These are phyloP conservation scores for Tetragonula carbonaria DNA, from an alignment of 2,888 invertebrate species.

Conservation along the genomic window DNA sequence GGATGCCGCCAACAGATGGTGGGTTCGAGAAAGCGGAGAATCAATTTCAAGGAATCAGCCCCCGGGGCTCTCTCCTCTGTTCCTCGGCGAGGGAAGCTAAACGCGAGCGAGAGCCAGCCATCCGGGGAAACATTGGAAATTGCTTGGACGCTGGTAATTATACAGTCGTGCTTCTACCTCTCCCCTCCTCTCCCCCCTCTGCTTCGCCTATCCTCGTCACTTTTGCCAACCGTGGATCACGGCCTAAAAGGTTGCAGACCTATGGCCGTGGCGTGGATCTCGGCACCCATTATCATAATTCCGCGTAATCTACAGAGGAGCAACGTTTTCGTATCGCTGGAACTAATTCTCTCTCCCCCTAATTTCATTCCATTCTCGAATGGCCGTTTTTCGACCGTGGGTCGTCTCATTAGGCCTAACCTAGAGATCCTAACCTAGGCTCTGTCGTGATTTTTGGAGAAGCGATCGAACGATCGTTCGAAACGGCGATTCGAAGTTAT, in stretches of 20 bases:
- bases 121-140: constrained; percentile 64
- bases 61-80: constrained; percentile 54
- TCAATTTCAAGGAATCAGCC: constrained; percentile 73
- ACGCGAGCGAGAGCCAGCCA: constrained; percentile 9
- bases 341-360: not conserved
- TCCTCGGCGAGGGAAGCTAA: constrained; percentile 37
- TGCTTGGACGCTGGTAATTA: constrained; percentile 66
- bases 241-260: constrained; percentile 7
- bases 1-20: constrained; percentile 74
- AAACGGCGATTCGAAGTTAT: no score
- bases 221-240: constrained; percentile 35
- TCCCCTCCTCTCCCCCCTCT: not conserved
- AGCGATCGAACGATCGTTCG: not conserved
- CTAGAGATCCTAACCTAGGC: not conserved
- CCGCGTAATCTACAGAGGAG: not conserved
- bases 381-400: not conserved
- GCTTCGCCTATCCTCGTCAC: no score
- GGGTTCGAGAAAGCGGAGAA: constrained; percentile 66
- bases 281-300: constrained; percentile 26
- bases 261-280: not conserved
- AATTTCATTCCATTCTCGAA: constrained; percentile 8
- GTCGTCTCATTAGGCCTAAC: not conserved
- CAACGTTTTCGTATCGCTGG: not conserved
- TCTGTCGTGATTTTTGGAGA: not conserved
- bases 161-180: constrained; percentile 29